Evolutionary conservation across 2,888 invertebrate genomes (phyloP), one percentile per base, ranked within the genome.

Genomic region (Oscheius myriophilus): DNA sequence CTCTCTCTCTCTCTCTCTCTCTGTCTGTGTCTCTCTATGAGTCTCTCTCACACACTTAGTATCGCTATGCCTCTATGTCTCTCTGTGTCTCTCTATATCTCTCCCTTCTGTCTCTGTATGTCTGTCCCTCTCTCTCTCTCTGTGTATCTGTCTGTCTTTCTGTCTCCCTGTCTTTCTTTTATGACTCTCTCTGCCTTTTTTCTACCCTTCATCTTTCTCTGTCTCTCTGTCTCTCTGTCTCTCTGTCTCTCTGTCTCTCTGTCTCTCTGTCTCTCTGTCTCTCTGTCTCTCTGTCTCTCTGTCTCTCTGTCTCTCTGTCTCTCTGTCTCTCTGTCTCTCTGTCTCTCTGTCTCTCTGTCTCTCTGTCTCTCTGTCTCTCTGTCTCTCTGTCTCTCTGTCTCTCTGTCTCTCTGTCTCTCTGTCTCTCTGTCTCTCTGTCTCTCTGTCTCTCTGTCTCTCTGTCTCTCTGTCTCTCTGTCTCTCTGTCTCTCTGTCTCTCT

Each of bases 251-350:
- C 21, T 11, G 21, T 9, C 4, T 18, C 25, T 25, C 54, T 25
- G 2, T 53, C 7, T 23, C 54, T 16, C 54, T n/a, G 16, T 53
- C n/a, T 21, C 4, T 53, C n/a, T 26, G 4, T 25, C 54, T 18
- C 16, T 52, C 52, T 52, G n/a, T 52, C 14, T 52, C 14, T 52
- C 18, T n/a, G 1, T 52, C 52, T 52, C 52, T 52, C 52, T 52
- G 12, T 52, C 52, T 49, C 49, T 49, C 21, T 49, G 4, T 18
- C 49, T 49, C n/a, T n/a, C n/a, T n/a, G n/a, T n/a, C 11, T 26
- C 33, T 33, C 33, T 3, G 3, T 33, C 33, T 33, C 33, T 33
- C 3, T 3, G 33, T 33, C 4, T 33, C 33, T 33, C 33, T 33
- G 9, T 33, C 33, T 33, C 3, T 33, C 33, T 3, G 33, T 3